Base-by-base conservation (phyloP, 2,113 vertebrate genomes). In the Passer domesticus region DNA sequence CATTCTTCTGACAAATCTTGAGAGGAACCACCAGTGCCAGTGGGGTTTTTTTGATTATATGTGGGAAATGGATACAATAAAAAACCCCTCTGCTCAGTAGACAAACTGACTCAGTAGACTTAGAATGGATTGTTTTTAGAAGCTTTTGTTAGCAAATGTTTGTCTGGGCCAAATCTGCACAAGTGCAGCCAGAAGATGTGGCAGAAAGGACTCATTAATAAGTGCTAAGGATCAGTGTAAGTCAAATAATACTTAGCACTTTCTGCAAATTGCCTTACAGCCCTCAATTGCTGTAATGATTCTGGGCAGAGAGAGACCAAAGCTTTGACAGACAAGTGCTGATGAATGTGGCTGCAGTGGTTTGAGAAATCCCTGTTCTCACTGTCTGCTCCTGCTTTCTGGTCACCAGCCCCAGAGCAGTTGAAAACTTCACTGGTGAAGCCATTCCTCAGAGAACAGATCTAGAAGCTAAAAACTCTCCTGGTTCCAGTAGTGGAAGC, bases 371-470 rank as follows among this genome's bases (percentile, higher is more conserved):
- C 9, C 47, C 52, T 63, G 1, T 46, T 79, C 43, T 81, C 68
- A 70, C 62, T 92, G 11, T 14, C 67, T 86, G 35, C 49, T 92
- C 28, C 23, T 83, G 63, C 46, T 35, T 75, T 47, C 79, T 86
- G 83, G 5, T 67, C 35, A 35, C 8, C 46, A 35, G 18, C 23
- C 69, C 33, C 67, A 86, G 8, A 31, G n/a, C 53, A 18, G 80
- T 69, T 87, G 96, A 97, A 79, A 92, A 87, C 91, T 89, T 96
- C 83, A 58, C 82, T 75, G 94, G 82, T 89, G 92, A 96, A 96
- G 92, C 62, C 94, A 91, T 83, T 96, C 86, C 86, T 95, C 93
- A 97, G 82, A 95, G 87, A 91, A 87, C 72, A 10, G 96, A 96
- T 44, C 47, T 80, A 59, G 95, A 97, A 74, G 91, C 67, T 96